Base-by-base conservation (phyloP, 2,888 invertebrate genomes). In the Eugnorisma glareosa region DNA sequence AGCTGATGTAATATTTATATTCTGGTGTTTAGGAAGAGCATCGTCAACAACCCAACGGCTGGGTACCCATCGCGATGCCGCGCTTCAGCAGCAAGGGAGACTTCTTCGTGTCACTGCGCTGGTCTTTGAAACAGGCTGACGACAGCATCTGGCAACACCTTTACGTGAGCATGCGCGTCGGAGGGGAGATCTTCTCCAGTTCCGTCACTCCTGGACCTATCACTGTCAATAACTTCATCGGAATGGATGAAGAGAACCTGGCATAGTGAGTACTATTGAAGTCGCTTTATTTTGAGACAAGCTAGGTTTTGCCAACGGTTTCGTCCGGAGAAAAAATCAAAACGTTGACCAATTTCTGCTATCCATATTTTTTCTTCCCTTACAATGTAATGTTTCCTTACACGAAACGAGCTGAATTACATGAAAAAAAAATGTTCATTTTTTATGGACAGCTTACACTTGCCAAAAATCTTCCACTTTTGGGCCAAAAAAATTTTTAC, bases 1-100 rank as follows among this genome's bases (percentile, higher is more conserved):
- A 48, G 2, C 10, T 28, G 15, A 3, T 63, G 3, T n/a, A 45
- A 13, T 5, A 15, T 15, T 61, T 63, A n/a, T 13, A 48, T 28
- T 70, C 28, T 73, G 31, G 69, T 82, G 2, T 74, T 18, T 66
- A 97, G 97, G 95, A 97, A 73, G 96, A 96, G 37, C 93, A 94
- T 11, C 94, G 97, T 6, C 89, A 94, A 31, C 97, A 98, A 87
- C 93, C 97, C 0, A 94, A 97, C 2, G 98, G 98, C 1, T 98
- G 98, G 98, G 94, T 98, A 0, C 97, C 97, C 0, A 95, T 97
- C 1, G 96, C 97, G 0, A 93, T 97, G 2, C 98, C 98, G 0
- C 92, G 96, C 1, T 97, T 97, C 89, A 96, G 96, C 67, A 91
- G 94, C 2, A 86, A 89, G 40, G 97, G 97, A 0, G 93, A 95